Conservation (phyloP, 2,888 invertebrate genomes). For the Reticulitermes lucifugus region DNA sequence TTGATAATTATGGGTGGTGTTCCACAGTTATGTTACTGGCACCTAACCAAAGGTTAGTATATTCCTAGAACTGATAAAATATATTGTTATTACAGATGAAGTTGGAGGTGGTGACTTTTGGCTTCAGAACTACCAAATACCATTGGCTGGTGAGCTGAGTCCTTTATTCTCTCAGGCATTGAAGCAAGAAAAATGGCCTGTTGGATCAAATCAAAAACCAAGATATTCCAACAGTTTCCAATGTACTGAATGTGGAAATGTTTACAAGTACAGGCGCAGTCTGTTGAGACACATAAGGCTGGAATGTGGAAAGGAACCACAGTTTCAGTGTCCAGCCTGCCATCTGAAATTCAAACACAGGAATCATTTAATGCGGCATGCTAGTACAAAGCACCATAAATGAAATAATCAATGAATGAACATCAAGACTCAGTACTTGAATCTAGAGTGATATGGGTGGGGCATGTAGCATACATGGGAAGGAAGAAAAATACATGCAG, state of each 20-base stretch:
- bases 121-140: not conserved
- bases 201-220: not conserved
- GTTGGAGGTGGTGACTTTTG: not conserved
- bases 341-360: not conserved
- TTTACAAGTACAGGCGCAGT: not conserved
- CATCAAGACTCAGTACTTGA: not conserved
- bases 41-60: no score
- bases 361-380: conserved; percentile 5
- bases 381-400: not conserved
- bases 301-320: conserved; percentile 17
- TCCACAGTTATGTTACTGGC: no score
- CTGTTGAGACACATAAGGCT: not conserved
- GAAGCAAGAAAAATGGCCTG: not conserved
- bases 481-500: no score
- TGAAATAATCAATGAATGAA: not conserved
- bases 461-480: no score
- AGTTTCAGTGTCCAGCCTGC: conserved; percentile 17
- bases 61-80: no score
- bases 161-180: not conserved
- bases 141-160: not conserved
- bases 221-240: not conserved
- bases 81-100: not conserved
- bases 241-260: conserved; percentile 11
- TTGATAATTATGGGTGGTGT: no score
- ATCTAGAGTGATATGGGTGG: no score